Conservation (phyloP, 2,113 vertebrate species). For the Dunckerocampus dactyliophorus region DNA sequence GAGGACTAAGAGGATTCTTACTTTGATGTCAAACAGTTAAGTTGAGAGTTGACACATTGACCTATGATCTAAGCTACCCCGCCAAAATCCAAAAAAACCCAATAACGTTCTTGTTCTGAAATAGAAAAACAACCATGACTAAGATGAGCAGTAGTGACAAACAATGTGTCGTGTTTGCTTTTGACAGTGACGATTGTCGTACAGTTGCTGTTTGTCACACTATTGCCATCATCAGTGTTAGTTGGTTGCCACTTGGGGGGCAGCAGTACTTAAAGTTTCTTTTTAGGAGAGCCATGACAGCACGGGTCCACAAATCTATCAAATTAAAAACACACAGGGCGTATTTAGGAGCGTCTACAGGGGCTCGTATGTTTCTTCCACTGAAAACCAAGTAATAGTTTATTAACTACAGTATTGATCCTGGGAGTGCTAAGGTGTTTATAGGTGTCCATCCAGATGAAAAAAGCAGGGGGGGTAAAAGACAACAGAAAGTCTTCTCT, state of each 20-base stretch:
- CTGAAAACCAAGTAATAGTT: constrained; percentile 63
- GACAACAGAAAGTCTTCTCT: constrained; percentile 50
- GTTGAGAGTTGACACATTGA: too few species aligned
- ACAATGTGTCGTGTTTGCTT: too few species aligned
- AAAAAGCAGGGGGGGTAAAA: constrained; percentile 51
- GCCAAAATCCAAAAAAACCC: too few species aligned
- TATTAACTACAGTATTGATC: constrained; percentile 74
- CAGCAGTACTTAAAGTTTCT: constrained; percentile 48
- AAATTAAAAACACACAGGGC: constrained; percentile 57
- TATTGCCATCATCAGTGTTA: constrained; percentile 21
- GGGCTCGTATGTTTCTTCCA: constrained; percentile 46
- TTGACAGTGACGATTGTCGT: too few species aligned
- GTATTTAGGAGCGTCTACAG: constrained; percentile 50
- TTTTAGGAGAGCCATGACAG: constrained; percentile 50
- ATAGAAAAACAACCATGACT: too few species aligned
- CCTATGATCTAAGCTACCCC: too few species aligned
- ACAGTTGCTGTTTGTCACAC: constrained; percentile 20
- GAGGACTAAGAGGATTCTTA: too few species aligned
- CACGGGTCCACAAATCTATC: constrained; percentile 55
- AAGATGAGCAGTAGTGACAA: too few species aligned
- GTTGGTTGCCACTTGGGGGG: constrained; percentile 21
- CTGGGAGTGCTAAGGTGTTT: constrained; percentile 62
- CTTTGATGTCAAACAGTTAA: too few species aligned
- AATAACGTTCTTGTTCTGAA: too few species aligned
- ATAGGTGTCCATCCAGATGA: constrained; percentile 49